Conservation (phyloP, 1,140 invertebrate species). For the Aphelenchoides avenae region DNA sequence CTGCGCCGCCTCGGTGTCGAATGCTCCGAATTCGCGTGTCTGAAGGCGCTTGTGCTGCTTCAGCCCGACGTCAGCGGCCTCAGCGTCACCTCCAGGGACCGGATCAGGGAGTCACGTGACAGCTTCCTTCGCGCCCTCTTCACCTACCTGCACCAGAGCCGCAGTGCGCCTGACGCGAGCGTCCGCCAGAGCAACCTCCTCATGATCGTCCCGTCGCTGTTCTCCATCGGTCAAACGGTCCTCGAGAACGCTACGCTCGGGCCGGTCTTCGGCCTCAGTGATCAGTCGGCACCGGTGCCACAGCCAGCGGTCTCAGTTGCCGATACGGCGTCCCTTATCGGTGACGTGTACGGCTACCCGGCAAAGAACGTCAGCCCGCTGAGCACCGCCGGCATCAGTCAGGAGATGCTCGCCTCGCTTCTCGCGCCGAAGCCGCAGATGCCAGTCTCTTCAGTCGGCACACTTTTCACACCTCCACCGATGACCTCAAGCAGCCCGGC, state of each 20-base stretch:
- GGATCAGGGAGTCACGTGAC: conserved; percentile 46
- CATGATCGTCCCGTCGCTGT: conserved; percentile 44
- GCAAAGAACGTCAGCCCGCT: no score
- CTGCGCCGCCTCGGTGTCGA: conserved; percentile 40
- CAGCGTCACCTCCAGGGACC: conserved; percentile 29
- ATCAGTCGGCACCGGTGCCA: conserved; percentile 19
- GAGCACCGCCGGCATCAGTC: no score
- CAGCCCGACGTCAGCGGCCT: conserved; percentile 43
- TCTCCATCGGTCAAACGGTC: conserved; percentile 28
- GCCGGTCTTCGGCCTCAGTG: conserved; percentile 46
- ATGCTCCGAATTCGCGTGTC: conserved; percentile 39
- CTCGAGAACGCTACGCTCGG: conserved; percentile 34
- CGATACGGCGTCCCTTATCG: no score
- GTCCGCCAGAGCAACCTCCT: conserved; percentile 48
- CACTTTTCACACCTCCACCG: no score
- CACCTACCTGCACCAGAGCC: conserved; percentile 29
- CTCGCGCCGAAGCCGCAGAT: no score
- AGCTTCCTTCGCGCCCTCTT: conserved; percentile 46
- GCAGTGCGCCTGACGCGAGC: conserved; percentile 33
- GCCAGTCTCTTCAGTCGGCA: no score
- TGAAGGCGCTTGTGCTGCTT: conserved; percentile 48
- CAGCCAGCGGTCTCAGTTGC: no score
- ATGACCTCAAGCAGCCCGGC: no score
- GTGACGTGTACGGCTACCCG: no score
- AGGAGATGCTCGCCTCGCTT: no score